A percentile compares a stretch with the other conserved stretches of the same genome.
These are phyloP conservation scores for Brachionus angularis DNA, from an alignment of 1,140 invertebrate species.

Conservation along the genomic window DNA sequence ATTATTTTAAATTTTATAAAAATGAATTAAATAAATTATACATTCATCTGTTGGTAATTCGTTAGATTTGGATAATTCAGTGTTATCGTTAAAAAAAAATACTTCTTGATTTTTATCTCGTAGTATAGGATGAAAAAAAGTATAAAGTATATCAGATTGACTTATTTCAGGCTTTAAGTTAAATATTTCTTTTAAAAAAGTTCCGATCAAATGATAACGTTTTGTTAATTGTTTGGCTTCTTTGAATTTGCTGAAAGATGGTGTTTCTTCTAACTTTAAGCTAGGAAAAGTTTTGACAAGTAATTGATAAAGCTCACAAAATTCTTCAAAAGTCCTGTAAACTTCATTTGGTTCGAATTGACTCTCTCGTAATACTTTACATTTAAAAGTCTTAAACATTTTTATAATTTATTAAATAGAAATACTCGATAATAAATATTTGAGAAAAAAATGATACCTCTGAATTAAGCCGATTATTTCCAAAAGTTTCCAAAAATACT, in stretches of 20 bases:
- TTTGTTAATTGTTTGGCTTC: conserved; percentile 2
- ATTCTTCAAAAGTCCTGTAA: conserved; percentile 44
- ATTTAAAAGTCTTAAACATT: conserved; percentile 2
- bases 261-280: neutral
- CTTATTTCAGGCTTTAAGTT: neutral
- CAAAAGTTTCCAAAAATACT: neutral
- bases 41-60: neutral
- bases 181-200: conserved; percentile 13
- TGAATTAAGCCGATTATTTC: too few relatives aligned
- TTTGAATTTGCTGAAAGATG: conserved; percentile 38
- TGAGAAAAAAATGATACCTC: neutral
- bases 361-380: neutral
- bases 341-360: conserved; percentile 33
- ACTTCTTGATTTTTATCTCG: conserved; percentile 20
- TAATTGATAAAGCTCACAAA: conserved; percentile 33
- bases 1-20: too few relatives aligned
- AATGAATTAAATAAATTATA: too few relatives aligned
- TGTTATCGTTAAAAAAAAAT: neutral
- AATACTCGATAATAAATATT: neutral
- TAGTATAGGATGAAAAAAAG: conserved; percentile 42
- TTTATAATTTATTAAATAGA: neutral
- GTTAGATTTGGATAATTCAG: neutral
- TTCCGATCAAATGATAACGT: neutral
- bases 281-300: conserved; percentile 19
- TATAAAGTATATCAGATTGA: conserved; percentile 30